Percentiles rank a stretch among this genome's conserved stretches.
Conservation (phyloP, 2,888 invertebrate species). For the Caenorhabditis sp. region DNA sequence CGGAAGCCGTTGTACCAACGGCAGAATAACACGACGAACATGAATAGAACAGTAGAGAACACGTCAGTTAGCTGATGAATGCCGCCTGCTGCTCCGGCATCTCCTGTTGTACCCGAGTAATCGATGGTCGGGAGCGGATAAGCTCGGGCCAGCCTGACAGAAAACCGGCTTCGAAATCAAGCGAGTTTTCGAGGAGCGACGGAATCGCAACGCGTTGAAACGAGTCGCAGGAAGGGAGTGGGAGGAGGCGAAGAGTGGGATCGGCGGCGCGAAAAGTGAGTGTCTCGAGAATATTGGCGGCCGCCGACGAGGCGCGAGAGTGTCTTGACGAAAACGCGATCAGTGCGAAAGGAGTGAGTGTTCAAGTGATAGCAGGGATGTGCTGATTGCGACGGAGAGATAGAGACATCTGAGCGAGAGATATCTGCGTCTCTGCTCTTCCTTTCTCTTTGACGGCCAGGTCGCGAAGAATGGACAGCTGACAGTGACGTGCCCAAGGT, state of each 20-base stretch:
- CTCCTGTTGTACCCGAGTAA: slow-evolving; percentile 31
- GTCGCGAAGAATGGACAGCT: slow-evolving; percentile 40
- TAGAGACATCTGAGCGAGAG: slow-evolving; percentile 24
- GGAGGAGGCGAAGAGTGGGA: slow-evolving; percentile 13
- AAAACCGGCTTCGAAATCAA: slow-evolving; percentile 21
- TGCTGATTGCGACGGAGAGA: slow-evolving; percentile 40
- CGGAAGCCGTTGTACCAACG: slow-evolving; percentile 43
- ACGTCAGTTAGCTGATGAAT: slow-evolving; percentile 30
- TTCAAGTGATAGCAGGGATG: slow-evolving; percentile 53
- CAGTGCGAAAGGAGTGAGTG: slow-evolving; percentile 40
- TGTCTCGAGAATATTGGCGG: slow-evolving; percentile 44
- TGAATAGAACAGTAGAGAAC: slow-evolving; percentile 46
- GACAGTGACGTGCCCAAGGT: slow-evolving; percentile 36
- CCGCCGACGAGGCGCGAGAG: slow-evolving; percentile 47
- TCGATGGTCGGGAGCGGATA: slow-evolving; percentile 36
- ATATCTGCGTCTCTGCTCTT: slow-evolving; percentile 25
- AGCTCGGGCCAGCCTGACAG: slow-evolving; percentile 45
- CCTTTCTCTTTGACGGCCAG: slow-evolving; percentile 25
- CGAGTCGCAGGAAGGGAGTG: slow-evolving; percentile 15
- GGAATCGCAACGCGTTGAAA: slow-evolving; percentile 31
- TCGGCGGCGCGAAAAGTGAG: slow-evolving; percentile 38
- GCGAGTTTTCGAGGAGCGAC: slow-evolving; percentile 21
- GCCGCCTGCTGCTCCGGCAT: slow-evolving; percentile 14
- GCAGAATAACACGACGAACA: slow-evolving; percentile 56
- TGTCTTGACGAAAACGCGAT: slow-evolving; percentile 52